These are phyloP conservation scores for Trigoniulus corallinus DNA, from an alignment of 1,140 invertebrate genomes.

Conservation along the genomic window DNA sequence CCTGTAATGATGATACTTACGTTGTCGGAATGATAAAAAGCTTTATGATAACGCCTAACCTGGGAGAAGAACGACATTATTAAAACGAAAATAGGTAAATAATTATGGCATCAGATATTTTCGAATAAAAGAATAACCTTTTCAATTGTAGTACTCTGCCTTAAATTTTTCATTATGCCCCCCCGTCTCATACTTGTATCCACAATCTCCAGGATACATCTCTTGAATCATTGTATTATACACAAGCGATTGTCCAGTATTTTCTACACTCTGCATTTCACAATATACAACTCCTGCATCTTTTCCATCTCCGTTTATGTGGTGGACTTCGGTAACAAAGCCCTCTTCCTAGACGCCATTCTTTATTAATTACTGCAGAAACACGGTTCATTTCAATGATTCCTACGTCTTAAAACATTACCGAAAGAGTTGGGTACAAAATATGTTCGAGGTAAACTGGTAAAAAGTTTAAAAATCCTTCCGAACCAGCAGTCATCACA, in stretches of 20 bases:
- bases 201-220: conserved; percentile 60
- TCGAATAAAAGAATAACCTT: conserved; percentile 43
- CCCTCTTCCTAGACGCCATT: conserved; percentile 43
- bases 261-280: conserved; percentile 78
- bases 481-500: conserved; percentile 64
- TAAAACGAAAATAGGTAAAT: too few relatives aligned
- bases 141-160: conserved; percentile 56
- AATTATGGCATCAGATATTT: conserved; percentile 10
- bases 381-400: background rate
- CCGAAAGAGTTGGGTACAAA: conserved; percentile 61
- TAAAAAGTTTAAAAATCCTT: conserved; percentile 71
- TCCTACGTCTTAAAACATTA: conserved; percentile 25
- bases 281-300: conserved; percentile 85
- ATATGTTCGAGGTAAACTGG: conserved; percentile 84
- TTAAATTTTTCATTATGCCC: conserved; percentile 67
- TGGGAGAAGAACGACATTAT: too few relatives aligned
- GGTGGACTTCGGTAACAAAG: conserved; percentile 80
- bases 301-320: conserved; percentile 68
- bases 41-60: conserved; percentile 60
- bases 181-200: conserved; percentile 68
- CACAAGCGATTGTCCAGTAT: conserved; percentile 47
- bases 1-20: conserved; percentile 67
- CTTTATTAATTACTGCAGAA: background rate
- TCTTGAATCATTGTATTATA: conserved; percentile 41
- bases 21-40: conserved; percentile 83